Evolutionary conservation across 2,797 vertebrate species (phyloP), one percentile per base, ranked within the genome.

Genomic region (Myotis vivesi): DNA sequence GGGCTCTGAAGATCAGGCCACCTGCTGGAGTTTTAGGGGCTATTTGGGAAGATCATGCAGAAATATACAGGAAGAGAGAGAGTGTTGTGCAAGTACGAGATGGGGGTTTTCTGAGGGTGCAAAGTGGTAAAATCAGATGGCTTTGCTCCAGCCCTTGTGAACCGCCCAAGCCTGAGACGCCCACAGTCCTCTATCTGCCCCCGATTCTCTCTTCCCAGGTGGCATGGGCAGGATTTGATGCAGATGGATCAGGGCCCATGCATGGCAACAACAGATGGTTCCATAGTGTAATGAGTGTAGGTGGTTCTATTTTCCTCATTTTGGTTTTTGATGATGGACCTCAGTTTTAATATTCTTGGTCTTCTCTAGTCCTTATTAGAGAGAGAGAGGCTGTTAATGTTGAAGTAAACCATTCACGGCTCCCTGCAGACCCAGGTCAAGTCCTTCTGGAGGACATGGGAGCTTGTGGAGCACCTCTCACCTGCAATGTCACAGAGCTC

Each of bases 401-500:
- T 16, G 30, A 84, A 66, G 79, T 62, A 62, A 81, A 66, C 28
- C 41, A 17, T 20, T n/a, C 36, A 38, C n/a, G 25, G 44, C n/a
- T 85, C 44, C 87, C 36, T 57, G 59, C 11, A 51, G 9, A 44
- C 51, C 28, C 2, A 2, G 49, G 51, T 6, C 10, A 36, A n/a
- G n/a, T 2, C 51, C 41, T 77, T 69, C 30, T 23, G 80, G 51
- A 46, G 73, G 83, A 57, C 0, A 0, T 0, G 7, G 46, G 80
- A 25, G 59, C 30, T 16, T 0, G 4, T 49, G 51, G 94, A 95
- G 91, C 1, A 73, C 41, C 22, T 57, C 97, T 98, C 98, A 99
- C 99, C 99, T 98, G 99, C 99, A 5, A 99, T 99, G 95, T 99
- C 99, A 92, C 99, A 99, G 92, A 99, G 99, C 87, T 99, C 99